phyloP scores from a whole-genome alignment of 2,113 vertebrate genomes.

The Barnardius zonarius region DNA sequence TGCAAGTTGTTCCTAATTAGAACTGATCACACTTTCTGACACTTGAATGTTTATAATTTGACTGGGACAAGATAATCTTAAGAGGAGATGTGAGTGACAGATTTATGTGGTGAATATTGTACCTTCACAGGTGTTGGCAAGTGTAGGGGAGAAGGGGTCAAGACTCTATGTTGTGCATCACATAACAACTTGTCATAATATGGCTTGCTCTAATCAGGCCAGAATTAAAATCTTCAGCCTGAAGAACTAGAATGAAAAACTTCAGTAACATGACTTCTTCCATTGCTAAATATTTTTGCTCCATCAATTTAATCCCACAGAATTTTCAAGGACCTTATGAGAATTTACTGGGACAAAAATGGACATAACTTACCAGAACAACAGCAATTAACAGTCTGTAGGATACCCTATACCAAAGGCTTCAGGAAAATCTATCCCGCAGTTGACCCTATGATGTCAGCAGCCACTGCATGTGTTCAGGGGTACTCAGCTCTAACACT shows the following conservation, averaged over 20 bases:
- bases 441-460: conserved; percentile 31
- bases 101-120: background rate
- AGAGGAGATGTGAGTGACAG: background rate
- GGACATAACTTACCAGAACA: background rate
- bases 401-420: background rate
- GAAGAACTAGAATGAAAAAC: background rate
- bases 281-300: background rate
- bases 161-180: no score
- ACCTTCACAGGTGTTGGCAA: background rate
- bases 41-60: background rate
- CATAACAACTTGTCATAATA: background rate
- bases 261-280: background rate
- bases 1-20: background rate
- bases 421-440: background rate
- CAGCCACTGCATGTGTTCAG: conserved; percentile 1
- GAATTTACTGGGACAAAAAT: background rate
- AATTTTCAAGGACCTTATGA: background rate
- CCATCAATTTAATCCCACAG: background rate
- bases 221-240: background rate
- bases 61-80: background rate
- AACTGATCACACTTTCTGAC: background rate
- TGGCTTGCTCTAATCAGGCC: background rate
- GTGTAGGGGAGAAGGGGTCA: background rate
- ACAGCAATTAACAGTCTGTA: background rate
- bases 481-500: background rate